Percentiles rank a stretch among this genome's conserved stretches.
Evolutionary conservation across 1,140 invertebrate genomes (phyloP).

Genomic region (Sarcophaga peregrina): DNA sequence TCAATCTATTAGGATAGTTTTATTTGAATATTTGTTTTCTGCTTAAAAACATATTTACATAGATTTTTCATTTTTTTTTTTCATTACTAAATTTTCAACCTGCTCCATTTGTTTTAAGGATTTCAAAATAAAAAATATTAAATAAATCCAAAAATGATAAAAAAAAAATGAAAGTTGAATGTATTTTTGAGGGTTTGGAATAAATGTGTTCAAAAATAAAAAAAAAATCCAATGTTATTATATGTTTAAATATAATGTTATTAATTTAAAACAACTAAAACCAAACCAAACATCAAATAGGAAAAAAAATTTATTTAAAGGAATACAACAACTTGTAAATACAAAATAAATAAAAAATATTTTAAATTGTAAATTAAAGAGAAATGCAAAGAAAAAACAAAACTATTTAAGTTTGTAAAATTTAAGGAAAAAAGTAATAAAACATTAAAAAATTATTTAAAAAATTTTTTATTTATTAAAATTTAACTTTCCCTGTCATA

Average conservation of each 20-base stretch:
- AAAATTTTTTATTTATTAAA: slow-evolving; percentile 13
- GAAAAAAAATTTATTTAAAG: slow-evolving; percentile 43
- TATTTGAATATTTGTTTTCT: not conserved
- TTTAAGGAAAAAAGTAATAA: slow-evolving; percentile 27
- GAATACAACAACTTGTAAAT: slow-evolving; percentile 28
- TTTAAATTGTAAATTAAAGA: slow-evolving; percentile 44
- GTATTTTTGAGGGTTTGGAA: slow-evolving; percentile 54
- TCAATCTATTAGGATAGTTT: not conserved
- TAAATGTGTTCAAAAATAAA: slow-evolving; percentile 62
- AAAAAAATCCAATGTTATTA: slow-evolving; percentile 58
- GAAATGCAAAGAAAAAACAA: slow-evolving; percentile 51
- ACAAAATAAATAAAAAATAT: slow-evolving; percentile 38
- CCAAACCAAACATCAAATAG: not conserved
- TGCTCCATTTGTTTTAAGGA: not conserved
- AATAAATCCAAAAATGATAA: not conserved
- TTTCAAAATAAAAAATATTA: slow-evolving; percentile 3
- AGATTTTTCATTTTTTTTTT: not conserved
- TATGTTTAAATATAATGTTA: slow-evolving; percentile 58
- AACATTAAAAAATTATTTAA: not conserved
- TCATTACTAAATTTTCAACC: not conserved
- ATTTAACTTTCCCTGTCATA: too few relatives aligned
- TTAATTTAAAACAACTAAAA: slow-evolving; percentile 43
- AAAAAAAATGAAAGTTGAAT: slow-evolving; percentile 19
- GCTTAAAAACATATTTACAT: not conserved
- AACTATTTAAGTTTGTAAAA: slow-evolving; percentile 60